Base-by-base conservation (phyloP, 2,113 vertebrate species). In the Blennius ocellaris region DNA sequence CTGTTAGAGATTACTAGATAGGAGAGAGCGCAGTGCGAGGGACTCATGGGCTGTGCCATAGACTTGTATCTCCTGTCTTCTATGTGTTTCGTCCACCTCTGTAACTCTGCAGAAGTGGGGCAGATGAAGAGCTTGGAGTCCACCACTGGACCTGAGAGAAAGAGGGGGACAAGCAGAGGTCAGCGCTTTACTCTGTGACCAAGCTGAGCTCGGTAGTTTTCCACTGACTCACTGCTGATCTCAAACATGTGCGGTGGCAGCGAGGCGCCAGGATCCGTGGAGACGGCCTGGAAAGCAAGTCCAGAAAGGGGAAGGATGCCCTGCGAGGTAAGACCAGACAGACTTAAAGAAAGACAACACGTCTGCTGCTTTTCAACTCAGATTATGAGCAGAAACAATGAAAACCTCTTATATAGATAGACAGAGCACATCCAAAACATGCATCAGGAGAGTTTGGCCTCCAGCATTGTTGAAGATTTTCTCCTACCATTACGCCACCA, bases 271-370 rank as follows among this genome's bases (percentile, higher is more conserved):
- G 59, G 44, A 8, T 90, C 92, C 66, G 83, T 62, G 2, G 65
- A 69, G 36, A 85, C 52, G 3, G 77, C 37, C 52, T 58, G 82
- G 40, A 93, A 88, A 5, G 66, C 86, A 61, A 95, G 89, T 79
- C 93, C 95, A 50, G 94, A 95, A 4, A 96, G 89, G 6, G 95
- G 95, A 66, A 96, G 92, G 61, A 95, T 83, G 10, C 95, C 95
- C 95, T 96, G 91, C 0, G 8, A 57, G 30, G 60, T 4, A 63
- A 40, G 47, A 43, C 17, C 44, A 69, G 30, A 58, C 30, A 51
- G 38, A 41, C 14, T 8, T 53, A 47, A 49, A 65, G 11, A 65
- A 40, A 30, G 36, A 0, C 15, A 21, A 40, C 0, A 53, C 17
- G 40, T 8, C 4, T 36, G 21, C 45, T 39, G 17, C 40, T 58